Evolutionary conservation across 2,888 invertebrate genomes (phyloP), one percentile per base, ranked within the genome.

Genomic region (Drosophila lutescens): DNA sequence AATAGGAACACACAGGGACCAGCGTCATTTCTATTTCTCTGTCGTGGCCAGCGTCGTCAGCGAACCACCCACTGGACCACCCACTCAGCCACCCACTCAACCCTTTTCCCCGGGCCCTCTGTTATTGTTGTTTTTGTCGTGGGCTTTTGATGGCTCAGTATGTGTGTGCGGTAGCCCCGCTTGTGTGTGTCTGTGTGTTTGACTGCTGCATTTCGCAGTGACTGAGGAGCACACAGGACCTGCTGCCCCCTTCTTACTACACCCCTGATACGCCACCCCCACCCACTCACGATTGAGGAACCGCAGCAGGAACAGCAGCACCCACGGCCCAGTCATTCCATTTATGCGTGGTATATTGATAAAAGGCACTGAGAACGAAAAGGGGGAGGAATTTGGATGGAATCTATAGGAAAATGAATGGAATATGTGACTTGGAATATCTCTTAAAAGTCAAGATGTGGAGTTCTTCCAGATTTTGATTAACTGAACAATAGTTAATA

Each of bases 261-360:
- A 10, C 34, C 74, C 58, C 2, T 10, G 13, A 26, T 26, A 26
- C 9, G 55, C 49, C 46, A 2, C 69, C 65, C 65, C 56, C 30
- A 66, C 68, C 71, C 83, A 74, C 82, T 81, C 76, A 53, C 63
- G 74, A 68, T 60, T 78, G 79, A 84, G 69, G 84, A 69, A 51
- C 65, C 65, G 74, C 74, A 73, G 63, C 56, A 79, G 83, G 51
- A 68, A 79, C 85, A 84, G 74, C 61, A 80, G 71, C 68, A 70
- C 63, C 59, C 77, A 71, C 66, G 68, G 68, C 63, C 59, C 77
- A 71, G 75, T 67, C 67, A 75, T 72, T 75, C 80, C 76, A 65
- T 74, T 65, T 68, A 76, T 74, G 86, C 78, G 74, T 83, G 72
- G 68, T 76, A 79, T 80, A 88, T 86, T 85, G 88, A 84, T 88